Conservation (phyloP, 1,140 invertebrate species). For the Euschistus heros region DNA sequence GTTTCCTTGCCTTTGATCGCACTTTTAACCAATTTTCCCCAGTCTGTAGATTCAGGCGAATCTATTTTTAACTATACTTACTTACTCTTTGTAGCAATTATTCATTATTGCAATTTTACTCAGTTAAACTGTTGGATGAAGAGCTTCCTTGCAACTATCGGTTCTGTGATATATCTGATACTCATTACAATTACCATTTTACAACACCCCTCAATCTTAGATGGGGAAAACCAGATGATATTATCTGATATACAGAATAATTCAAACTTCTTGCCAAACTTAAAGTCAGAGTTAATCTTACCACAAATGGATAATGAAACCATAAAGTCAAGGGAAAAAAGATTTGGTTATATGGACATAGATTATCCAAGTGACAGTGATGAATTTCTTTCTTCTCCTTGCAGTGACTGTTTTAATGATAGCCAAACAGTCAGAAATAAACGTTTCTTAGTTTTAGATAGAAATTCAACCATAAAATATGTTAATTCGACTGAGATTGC, state of each 20-base stretch:
- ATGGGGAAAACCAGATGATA: not conserved
- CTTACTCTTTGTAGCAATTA: conserved; percentile 58
- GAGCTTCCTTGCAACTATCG: conserved; percentile 67
- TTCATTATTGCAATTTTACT: conserved; percentile 89
- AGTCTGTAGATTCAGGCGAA: conserved; percentile 22
- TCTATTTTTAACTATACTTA: conserved; percentile 45
- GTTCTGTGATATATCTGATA: conserved; percentile 56
- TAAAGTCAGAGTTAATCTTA: too few species aligned
- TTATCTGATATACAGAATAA: too few species aligned
- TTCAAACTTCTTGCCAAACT: too few species aligned
- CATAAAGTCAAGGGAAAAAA: too few species aligned
- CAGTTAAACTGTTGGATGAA: conserved; percentile 92
- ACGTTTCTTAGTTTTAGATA: too few species aligned
- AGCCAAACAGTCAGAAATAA: too few species aligned
- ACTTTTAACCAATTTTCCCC: conserved; percentile 63
- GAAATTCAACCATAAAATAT: not conserved
- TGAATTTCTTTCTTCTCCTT: too few species aligned
- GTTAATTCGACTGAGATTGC: not conserved
- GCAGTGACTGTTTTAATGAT: too few species aligned
- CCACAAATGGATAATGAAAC: too few species aligned
- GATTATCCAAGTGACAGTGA: too few species aligned
- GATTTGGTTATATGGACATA: too few species aligned
- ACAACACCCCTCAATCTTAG: conserved; percentile 5
- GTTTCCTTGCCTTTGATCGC: conserved; percentile 73
- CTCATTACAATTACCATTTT: conserved; percentile 36